A percentile compares a stretch with the other conserved stretches of the same genome.
Evolutionary conservation across 2,797 vertebrate genomes (phyloP).

Genomic region (Champsocephalus gunnari): DNA sequence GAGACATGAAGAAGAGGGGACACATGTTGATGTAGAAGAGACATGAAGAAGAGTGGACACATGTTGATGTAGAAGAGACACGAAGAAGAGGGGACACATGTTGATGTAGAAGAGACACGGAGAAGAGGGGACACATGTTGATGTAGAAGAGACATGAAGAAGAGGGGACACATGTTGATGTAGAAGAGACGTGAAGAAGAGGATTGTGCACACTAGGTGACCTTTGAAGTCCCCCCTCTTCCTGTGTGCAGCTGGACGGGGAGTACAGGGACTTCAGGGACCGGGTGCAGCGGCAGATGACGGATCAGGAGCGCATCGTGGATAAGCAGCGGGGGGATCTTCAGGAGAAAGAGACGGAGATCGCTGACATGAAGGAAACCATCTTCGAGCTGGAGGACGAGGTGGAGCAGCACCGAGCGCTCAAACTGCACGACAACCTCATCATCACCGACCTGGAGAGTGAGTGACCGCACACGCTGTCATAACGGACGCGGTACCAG

Average conservation of each 20-base stretch:
- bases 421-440: slow-evolving; percentile 98
- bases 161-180: no score
- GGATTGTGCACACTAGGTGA: no score
- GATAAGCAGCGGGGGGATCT: slow-evolving; percentile 91
- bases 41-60: no score
- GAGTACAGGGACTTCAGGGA: slow-evolving; percentile 93
- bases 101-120: no score
- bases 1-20: no score
- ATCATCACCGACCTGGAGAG: slow-evolving; percentile 96
- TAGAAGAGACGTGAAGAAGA: no score
- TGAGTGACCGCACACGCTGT: slow-evolving; percentile 76
- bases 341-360: slow-evolving; percentile 94
- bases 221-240: neutral
- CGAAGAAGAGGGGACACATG: accelerated
- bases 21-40: no score
- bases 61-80: no score
- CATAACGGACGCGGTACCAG: no score
- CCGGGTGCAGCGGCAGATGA: slow-evolving; percentile 92
- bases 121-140: no score
- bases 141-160: no score
- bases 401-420: slow-evolving; percentile 95
- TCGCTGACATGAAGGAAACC: slow-evolving; percentile 97
- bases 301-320: slow-evolving; percentile 88
- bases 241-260: slow-evolving; percentile 87
- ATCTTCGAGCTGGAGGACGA: slow-evolving; percentile 98